These are phyloP conservation scores for Oreochromis spilurus DNA, from an alignment of 2,113 vertebrate genomes.

Conservation along the genomic window DNA sequence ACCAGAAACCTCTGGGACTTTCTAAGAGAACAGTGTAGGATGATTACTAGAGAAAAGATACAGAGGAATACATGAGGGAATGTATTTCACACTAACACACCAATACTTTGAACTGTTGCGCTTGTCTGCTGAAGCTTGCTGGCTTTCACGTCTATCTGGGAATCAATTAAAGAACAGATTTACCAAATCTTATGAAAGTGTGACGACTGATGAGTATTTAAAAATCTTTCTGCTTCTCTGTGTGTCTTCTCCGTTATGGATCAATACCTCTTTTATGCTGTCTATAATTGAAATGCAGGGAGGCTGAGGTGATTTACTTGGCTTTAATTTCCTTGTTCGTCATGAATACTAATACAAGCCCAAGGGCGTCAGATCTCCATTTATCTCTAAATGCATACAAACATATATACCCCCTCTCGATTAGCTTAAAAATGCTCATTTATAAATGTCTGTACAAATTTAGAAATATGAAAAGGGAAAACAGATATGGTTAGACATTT, in stretches of 20 bases:
- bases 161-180: constrained; percentile 56
- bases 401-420: not conserved
- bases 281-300: constrained; percentile 65
- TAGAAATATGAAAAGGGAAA: not conserved
- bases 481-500: not conserved
- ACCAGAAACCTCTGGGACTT: not conserved
- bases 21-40: not conserved
- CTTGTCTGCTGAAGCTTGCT: not conserved
- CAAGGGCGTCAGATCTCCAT: constrained; percentile 33
- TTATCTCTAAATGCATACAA: constrained; percentile 1
- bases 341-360: constrained; percentile 48
- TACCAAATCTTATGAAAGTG: constrained; percentile 36
- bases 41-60: not conserved
- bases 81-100: not conserved
- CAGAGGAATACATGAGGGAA: not conserved
- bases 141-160: not conserved
- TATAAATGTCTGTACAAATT: not conserved
- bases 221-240: constrained; percentile 39
- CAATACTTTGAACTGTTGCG: not conserved
- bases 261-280: constrained; percentile 59
- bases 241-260: constrained; percentile 38
- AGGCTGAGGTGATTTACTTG: constrained; percentile 51
- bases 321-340: constrained; percentile 52
- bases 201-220: constrained; percentile 52
- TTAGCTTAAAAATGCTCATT: not conserved